Conservation (phyloP, 1,140 invertebrate species). For the Hyles euphorbiae region DNA sequence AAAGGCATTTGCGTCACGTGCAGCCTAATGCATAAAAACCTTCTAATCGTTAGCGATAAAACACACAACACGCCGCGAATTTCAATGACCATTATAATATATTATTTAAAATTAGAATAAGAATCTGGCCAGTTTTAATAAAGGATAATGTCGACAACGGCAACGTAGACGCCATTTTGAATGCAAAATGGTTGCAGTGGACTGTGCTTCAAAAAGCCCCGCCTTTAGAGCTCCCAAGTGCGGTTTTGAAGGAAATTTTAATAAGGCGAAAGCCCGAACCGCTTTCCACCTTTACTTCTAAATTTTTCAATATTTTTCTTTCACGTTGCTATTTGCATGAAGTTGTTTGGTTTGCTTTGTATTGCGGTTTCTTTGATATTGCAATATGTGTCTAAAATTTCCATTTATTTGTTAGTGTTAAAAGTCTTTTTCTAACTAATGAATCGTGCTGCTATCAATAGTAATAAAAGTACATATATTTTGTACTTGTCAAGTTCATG, state of each 20-base stretch:
- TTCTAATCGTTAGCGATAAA: constrained; percentile 26
- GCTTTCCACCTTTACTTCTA: no score
- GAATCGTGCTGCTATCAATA: no score
- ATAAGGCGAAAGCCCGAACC: constrained; percentile 22
- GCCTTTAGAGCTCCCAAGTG: constrained; percentile 22
- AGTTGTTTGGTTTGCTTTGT: neutral
- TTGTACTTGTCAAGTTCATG: no score
- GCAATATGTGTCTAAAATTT: no score
- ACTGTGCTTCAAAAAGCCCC: constrained; percentile 5
- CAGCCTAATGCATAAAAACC: constrained; percentile 19
- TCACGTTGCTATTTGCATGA: neutral
- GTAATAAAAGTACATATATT: no score
- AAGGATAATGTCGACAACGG: constrained; percentile 25
- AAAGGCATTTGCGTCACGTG: constrained; percentile 18
- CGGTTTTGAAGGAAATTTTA: constrained; percentile 37
- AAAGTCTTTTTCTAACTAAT: no score
- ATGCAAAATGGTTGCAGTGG: constrained; percentile 44
- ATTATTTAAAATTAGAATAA: constrained; percentile 37
- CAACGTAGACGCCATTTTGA: constrained; percentile 21
- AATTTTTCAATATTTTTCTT: constrained; percentile 1
- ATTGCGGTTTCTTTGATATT: neutral
- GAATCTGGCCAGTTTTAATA: constrained; percentile 26
- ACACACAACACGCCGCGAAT: constrained; percentile 35
- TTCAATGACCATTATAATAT: constrained; percentile 27
- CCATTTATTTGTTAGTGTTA: no score